Base-by-base conservation (phyloP, 2,888 invertebrate species). In the Scrobipalpa atriplicella region DNA sequence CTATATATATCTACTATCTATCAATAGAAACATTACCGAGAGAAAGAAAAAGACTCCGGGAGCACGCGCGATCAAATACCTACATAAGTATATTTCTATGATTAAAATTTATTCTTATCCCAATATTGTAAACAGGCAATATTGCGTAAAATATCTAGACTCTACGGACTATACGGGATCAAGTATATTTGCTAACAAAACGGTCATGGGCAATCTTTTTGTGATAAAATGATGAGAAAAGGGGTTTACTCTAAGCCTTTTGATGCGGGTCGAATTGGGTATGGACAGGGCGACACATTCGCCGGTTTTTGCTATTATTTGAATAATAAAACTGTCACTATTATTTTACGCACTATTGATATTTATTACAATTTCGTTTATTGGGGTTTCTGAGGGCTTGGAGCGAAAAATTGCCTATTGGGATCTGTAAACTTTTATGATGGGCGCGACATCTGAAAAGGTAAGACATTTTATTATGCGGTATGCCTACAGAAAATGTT, bases 251-350 rank as follows among this genome's bases (percentile, higher is more conserved):
- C 71, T 90, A 91, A 92, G 89, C 92, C 87, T 71, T 86, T 91
- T 92, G 92, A 92, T 82, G 86, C 87, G 92, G 92, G 92, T 92
- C 87, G 81, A 91, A 90, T 92, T 87, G 87, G 83, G 81, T 87
- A 84, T 85, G 84, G 90, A 92, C 91, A 89, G 83, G 79, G 84
- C 82, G 84, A 86, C 82, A 79, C 84, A 85, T 89, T 90, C 84
- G 86, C 87, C 76, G 78, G 78, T 88, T 87, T 90, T 89, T 84
- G 87, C 87, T 86, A 83, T 87, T 90, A 88, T 86, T 87, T 83
- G 82, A 80, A 84, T 87, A 88, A 87, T 91, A 90, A 90, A 89
- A 90, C 84, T 90, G 92, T 90, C 92, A 88, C 68, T 60, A 79
- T 54, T 78, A 84, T 83, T 83, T 83, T 83, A 83, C 71, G 73